Evolutionary conservation across 1,140 invertebrate species (phyloP).

Genomic region (Prorops nasuta): DNA sequence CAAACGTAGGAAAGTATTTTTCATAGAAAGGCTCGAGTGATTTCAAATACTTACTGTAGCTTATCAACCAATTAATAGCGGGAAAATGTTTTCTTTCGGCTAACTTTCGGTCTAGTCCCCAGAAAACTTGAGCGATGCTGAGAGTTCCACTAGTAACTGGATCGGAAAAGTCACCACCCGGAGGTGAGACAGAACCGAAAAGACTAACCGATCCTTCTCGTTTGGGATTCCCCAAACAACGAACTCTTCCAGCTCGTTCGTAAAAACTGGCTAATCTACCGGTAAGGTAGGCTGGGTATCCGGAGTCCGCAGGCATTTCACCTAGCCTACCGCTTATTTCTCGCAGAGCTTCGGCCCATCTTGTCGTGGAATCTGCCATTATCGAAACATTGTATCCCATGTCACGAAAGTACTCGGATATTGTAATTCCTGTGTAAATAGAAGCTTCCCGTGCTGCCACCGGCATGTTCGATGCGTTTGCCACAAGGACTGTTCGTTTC

Average conservation of each 20-base stretch:
- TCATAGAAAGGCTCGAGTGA: slow-evolving; percentile 81
- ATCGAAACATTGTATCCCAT: slow-evolving; percentile 85
- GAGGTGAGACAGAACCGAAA: slow-evolving; percentile 75
- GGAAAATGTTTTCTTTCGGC: slow-evolving; percentile 77
- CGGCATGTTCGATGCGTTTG: slow-evolving; percentile 87
- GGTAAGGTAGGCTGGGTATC: slow-evolving; percentile 72
- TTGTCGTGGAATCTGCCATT: slow-evolving; percentile 86
- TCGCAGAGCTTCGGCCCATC: slow-evolving; percentile 82
- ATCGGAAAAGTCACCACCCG: slow-evolving; percentile 76
- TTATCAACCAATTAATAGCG: slow-evolving; percentile 74
- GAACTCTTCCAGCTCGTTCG: slow-evolving; percentile 70
- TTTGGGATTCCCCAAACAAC: slow-evolving; percentile 67
- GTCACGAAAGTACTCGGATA: slow-evolving; percentile 77
- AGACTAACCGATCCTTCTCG: slow-evolving; percentile 72
- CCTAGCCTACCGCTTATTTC: slow-evolving; percentile 84
- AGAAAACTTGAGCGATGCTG: slow-evolving; percentile 74
- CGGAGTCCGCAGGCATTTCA: slow-evolving; percentile 81
- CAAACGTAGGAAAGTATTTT: slow-evolving; percentile 73
- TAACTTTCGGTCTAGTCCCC: slow-evolving; percentile 74
- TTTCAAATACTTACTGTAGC: slow-evolving; percentile 80
- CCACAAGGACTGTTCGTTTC: slow-evolving; percentile 78
- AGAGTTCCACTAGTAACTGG: slow-evolving; percentile 74
- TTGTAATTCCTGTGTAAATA: slow-evolving; percentile 80
- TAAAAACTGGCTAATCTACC: slow-evolving; percentile 73
- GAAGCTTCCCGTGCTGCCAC: slow-evolving; percentile 84